Evolutionary conservation across 2,113 vertebrate species (phyloP), one percentile per base, ranked within the genome.

Genomic region (Thunnus thynnus): DNA sequence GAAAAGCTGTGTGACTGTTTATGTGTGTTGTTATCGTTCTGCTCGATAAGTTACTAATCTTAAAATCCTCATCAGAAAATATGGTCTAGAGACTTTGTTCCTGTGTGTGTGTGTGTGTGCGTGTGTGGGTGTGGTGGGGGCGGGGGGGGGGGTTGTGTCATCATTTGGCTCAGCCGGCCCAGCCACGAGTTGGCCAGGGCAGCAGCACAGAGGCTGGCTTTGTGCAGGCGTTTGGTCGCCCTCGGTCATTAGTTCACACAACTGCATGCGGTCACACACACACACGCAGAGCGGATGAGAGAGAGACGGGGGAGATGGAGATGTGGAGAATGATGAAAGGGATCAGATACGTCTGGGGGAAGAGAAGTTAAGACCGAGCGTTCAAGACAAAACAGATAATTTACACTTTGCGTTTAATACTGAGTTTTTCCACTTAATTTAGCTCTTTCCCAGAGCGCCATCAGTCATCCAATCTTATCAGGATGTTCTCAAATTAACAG

Each of bases 221-320:
- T 94, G 90, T 94, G 84, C 36, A 30, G 82, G 51, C 72, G 30
- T 72, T 85, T 67, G 86, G 66, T 75, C 46, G 76, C 83, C 76
- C 83, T 84, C 73, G 87, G 93, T 91, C 91, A 92, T 90, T 89
- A 93, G 91, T 90, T 94, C 89, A 91, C 89, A 84, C 82, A 80
- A 89, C 85, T 82, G 89, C 88, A 79, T 64, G 65, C 13, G 75
- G 81, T 72, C 60, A 36, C 56, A 58, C 30, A 25, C 62, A 62
- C 50, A 73, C 80, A 68, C 30, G 36, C 52, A 17, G 36, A 81
- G 44, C 16, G 16, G 82, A 85, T 64, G 84, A 84, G 67, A 75
- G 27, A 18, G 79, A 36, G 68, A 48, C 2, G 7, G 61, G 13
- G 4, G 64, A 79, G 64, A 70, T 57, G 72, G 32, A 76, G 67